phyloP scores from a whole-genome alignment of 2,888 invertebrate species.

The Andrena trimmerana region DNA sequence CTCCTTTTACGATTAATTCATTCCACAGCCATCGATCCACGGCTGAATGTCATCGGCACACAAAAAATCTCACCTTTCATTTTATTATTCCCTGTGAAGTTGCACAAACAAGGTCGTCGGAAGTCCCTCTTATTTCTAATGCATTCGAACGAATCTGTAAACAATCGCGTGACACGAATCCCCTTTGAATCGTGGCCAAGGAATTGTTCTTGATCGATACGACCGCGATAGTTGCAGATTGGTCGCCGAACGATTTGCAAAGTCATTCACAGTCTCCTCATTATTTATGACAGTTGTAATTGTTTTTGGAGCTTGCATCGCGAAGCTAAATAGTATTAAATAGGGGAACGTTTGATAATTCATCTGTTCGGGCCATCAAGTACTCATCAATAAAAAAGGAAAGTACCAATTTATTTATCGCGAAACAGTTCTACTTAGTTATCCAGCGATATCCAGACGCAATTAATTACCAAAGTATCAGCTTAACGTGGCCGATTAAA shows the following conservation, averaged over 20 bases:
- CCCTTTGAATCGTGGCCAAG: conserved; percentile 20
- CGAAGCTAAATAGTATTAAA: too few relatives aligned
- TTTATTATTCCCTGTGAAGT: conserved; percentile 20
- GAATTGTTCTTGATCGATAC: conserved; percentile 39
- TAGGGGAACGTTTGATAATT: too few relatives aligned
- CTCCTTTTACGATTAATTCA: too few relatives aligned
- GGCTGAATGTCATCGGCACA: background rate
- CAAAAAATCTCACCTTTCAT: background rate
- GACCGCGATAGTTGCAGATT: conserved; percentile 18
- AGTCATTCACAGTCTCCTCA: conserved; percentile 3
- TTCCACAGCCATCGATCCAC: background rate
- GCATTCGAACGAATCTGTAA: conserved; percentile 45
- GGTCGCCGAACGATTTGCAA: conserved; percentile 7
- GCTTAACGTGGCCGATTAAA: too few relatives aligned
- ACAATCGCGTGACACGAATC: conserved; percentile 61
- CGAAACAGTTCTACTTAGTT: too few relatives aligned
- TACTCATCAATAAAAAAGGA: too few relatives aligned
- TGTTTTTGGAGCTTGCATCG: background rate
- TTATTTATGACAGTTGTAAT: background rate
- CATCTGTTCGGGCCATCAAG: too few relatives aligned
- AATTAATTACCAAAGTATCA: too few relatives aligned
- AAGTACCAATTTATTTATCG: too few relatives aligned
- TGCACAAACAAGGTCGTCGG: conserved; percentile 12
- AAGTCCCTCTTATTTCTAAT: conserved; percentile 46
- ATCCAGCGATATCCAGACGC: too few relatives aligned